phyloP scores from a whole-genome alignment of 2,888 invertebrate genomes.

The Kuschelorhynchus macadamiae region DNA sequence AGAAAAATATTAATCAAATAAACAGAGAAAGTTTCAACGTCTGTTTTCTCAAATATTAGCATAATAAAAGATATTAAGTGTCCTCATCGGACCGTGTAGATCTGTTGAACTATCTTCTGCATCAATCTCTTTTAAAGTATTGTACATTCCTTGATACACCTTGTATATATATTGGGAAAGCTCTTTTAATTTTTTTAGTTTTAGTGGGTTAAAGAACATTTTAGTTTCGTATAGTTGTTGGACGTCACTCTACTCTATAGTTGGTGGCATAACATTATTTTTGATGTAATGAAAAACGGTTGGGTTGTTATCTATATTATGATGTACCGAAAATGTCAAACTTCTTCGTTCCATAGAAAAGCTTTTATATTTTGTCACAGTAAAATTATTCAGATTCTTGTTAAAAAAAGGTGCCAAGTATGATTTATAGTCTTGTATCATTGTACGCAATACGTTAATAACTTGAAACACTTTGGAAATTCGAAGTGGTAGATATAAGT shows the following conservation, averaged over 20 bases:
- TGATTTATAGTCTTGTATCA: constrained; percentile 4
- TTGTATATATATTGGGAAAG: constrained; percentile 3
- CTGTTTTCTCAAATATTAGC: constrained; percentile 2
- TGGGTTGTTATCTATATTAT: constrained; percentile 11
- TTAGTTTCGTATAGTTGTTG: constrained; percentile 1
- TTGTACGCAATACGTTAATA: background rate
- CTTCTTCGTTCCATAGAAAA: background rate
- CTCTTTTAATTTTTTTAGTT: constrained; percentile 8
- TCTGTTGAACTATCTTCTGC: background rate
- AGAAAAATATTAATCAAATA: constrained; percentile 3
- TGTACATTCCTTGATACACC: constrained; percentile 1
- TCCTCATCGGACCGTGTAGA: background rate
- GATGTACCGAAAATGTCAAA: constrained; percentile 1
- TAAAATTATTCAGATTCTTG: constrained; percentile 8
- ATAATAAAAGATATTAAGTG: background rate
- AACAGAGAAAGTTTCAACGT: background rate
- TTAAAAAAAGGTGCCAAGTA: constrained; percentile 8
- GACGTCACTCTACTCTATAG: background rate
- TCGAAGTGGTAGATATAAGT: too few relatives aligned
- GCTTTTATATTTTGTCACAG: constrained; percentile 6
- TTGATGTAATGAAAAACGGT: constrained; percentile 6
- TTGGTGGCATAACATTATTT: background rate
- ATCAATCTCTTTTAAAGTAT: background rate
- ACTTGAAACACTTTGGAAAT: background rate
- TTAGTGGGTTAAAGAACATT: background rate